Conservation (phyloP, 2,113 vertebrate species). For the Thymallus thymallus region DNA sequence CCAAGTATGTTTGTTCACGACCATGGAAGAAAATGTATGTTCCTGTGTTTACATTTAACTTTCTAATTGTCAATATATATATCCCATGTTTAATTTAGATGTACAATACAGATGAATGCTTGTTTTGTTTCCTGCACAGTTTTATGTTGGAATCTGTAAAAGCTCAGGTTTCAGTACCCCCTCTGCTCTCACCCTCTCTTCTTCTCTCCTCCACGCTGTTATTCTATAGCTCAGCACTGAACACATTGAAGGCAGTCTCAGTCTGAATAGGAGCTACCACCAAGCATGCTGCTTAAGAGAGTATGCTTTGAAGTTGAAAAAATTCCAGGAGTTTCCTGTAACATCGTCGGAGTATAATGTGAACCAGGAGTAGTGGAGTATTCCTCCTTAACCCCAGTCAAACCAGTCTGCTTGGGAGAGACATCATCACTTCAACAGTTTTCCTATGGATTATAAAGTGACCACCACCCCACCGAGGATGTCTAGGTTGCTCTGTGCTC, state of each 20-base stretch:
- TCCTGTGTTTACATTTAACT: neutral
- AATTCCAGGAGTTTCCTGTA: constrained; percentile 74
- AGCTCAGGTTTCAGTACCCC: neutral
- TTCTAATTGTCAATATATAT: neutral
- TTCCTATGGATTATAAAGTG: neutral
- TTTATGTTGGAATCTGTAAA: no score
- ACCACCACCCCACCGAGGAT: constrained; percentile 36
- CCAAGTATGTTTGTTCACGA: neutral
- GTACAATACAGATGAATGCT: neutral
- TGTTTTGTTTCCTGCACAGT: neutral
- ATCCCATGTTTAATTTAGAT: neutral
- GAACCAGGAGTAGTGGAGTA: constrained; percentile 58
- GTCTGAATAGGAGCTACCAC: constrained; percentile 2
- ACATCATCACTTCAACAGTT: neutral
- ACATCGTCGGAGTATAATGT: constrained; percentile 61
- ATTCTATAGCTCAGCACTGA: constrained; percentile 7
- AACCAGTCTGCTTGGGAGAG: constrained; percentile 12
- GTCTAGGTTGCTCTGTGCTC: constrained; percentile 33
- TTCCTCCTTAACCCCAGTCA: constrained; percentile 20
- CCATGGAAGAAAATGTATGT: neutral
- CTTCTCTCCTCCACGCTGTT: neutral
- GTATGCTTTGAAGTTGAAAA: constrained; percentile 69
- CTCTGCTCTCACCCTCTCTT: neutral
- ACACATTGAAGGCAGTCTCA: constrained; percentile 7
- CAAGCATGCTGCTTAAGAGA: constrained; percentile 22